Conservation (phyloP, 2,113 vertebrate genomes). For the Fregetta grallaria region DNA sequence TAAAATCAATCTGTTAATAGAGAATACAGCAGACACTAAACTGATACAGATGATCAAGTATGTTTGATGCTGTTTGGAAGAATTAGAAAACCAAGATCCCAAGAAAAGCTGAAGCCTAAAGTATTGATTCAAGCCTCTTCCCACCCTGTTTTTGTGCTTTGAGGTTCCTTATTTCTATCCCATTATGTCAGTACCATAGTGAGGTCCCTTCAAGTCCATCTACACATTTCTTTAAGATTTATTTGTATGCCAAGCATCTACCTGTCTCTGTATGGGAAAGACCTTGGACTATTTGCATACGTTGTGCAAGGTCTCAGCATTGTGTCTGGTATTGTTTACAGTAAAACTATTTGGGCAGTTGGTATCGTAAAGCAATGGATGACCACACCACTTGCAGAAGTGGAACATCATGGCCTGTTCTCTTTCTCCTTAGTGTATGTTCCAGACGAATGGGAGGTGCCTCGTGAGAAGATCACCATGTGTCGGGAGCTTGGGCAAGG, state of each 20-base stretch:
- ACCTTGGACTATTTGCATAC: not conserved
- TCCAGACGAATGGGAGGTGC: conserved; percentile 97
- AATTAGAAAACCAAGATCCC: not conserved
- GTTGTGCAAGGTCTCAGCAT: not conserved
- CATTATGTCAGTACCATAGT: not conserved
- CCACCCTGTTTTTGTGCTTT: not conserved
- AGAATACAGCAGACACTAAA: not conserved
- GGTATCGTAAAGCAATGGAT: rapidly evolving
- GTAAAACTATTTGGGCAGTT: not conserved
- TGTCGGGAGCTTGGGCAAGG: conserved; percentile 93
- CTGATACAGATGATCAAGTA: not conserved
- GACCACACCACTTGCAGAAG: not conserved
- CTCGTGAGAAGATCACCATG: conserved; percentile 96
- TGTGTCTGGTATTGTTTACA: not conserved
- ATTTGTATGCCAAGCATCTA: not conserved
- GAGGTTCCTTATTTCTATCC: not conserved
- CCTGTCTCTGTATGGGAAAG: not conserved
- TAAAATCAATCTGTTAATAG: not conserved
- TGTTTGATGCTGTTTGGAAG: not conserved
- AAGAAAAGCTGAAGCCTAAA: not conserved
- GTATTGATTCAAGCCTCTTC: not conserved
- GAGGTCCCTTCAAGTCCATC: not conserved
- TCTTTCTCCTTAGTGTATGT: conserved; percentile 83
- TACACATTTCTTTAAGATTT: not conserved
- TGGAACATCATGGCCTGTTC: not conserved